phyloP scores from a whole-genome alignment of 2,113 vertebrate species.

The Cisticola juncidis region DNA sequence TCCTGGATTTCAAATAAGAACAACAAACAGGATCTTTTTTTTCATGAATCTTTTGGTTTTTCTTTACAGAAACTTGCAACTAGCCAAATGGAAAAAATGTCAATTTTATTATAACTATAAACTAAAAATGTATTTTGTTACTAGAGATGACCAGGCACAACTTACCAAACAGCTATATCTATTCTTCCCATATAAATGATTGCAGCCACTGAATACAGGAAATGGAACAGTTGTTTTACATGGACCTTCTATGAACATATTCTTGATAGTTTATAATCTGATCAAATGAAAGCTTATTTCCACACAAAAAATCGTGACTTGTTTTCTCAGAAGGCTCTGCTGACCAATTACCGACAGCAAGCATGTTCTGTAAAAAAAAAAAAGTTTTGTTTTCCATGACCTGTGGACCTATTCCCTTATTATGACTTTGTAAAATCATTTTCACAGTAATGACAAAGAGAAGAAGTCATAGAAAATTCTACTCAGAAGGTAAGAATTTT shows the following conservation, averaged over 20 bases:
- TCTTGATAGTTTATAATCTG: neutral
- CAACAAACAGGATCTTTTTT: neutral
- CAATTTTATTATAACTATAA: neutral
- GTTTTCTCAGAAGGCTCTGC: neutral
- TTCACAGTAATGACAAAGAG: neutral
- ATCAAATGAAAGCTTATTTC: neutral
- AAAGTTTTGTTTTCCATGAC: neutral
- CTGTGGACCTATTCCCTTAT: neutral
- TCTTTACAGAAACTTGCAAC: neutral
- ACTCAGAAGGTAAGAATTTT: neutral
- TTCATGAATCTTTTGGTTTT: neutral
- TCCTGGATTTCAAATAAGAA: neutral
- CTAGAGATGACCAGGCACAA: neutral
- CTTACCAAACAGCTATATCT: neutral
- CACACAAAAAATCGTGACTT: neutral
- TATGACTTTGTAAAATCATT: neutral
- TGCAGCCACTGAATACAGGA: neutral
- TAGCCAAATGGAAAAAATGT: neutral
- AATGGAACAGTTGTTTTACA: neutral
- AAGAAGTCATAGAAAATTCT: neutral
- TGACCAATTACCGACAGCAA: neutral
- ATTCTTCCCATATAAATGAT: neutral
- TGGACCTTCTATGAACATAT: neutral
- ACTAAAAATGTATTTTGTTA: neutral
- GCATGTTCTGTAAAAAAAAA: neutral